Evolutionary conservation across 23 tunicate genomes (phyloP).

Genomic region (Ascidia mentula): DNA sequence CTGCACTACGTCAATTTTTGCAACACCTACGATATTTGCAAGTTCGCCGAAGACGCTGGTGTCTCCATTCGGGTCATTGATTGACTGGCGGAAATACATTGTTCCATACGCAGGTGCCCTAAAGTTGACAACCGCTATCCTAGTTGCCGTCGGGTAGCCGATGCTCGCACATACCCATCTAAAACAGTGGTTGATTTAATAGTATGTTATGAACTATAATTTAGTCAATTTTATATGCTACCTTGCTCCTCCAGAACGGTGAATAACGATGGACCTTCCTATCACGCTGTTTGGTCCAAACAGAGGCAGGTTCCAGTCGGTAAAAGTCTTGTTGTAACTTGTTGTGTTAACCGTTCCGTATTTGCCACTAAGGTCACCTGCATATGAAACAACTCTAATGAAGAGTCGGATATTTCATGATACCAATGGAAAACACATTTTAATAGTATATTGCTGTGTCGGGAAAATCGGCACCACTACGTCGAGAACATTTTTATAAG

Average conservation of each 20-base stretch:
- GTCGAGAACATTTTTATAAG: no score
- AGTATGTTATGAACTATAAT: no score
- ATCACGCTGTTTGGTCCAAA: conserved; percentile 72
- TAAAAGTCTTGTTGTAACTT: conserved; percentile 10
- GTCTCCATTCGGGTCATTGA: conserved; percentile 28
- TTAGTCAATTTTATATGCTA: no score
- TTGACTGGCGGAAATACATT: conserved; percentile 66
- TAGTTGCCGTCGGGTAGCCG: conserved; percentile 38
- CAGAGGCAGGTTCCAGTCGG: conserved; percentile 86
- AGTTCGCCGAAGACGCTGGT: conserved; percentile 59
- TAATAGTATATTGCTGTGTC: no score
- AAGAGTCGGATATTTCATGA: no score
- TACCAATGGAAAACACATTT: no score
- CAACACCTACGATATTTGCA: conserved; percentile 54
- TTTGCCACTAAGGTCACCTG: conserved; percentile 54
- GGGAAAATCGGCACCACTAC: no score
- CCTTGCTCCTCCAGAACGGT: conserved; percentile 40
- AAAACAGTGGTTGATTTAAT: neutral
- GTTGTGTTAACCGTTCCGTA: conserved; percentile 18
- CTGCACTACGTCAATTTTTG: neutral
- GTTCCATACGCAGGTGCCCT: conserved; percentile 69
- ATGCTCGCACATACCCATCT: conserved; percentile 66
- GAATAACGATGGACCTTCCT: conserved; percentile 83
- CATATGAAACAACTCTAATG: no score
- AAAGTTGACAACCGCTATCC: conserved; percentile 51